Evolutionary conservation across 2,888 invertebrate species (phyloP).

Genomic region (Selenia dentaria): DNA sequence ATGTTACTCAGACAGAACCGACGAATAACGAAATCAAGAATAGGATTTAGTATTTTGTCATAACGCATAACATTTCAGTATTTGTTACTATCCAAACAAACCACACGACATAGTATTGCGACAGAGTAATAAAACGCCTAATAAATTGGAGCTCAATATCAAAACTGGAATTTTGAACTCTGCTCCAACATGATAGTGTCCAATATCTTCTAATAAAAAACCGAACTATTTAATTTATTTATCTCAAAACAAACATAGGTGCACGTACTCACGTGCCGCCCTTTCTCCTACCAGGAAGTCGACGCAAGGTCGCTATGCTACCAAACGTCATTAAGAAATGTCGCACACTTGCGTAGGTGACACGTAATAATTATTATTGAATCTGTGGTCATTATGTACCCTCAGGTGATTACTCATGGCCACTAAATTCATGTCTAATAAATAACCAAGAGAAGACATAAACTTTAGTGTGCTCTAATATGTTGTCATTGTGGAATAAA

Average conservation of each 20-base stretch:
- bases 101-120: no score
- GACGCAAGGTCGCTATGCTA: slow-evolving; percentile 25
- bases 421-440: no score
- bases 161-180: neutral
- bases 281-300: slow-evolving; percentile 38
- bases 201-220: neutral
- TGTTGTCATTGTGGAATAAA: no score
- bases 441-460: no score
- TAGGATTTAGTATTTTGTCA: no score
- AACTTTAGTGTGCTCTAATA: no score
- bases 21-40: no score
- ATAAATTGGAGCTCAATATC: no score
- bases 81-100: no score
- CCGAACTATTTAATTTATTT: slow-evolving; percentile 1
- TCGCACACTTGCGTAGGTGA: slow-evolving; percentile 17
- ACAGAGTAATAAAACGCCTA: neutral
- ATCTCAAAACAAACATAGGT: slow-evolving; percentile 17
- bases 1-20: no score
- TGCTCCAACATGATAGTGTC: neutral
- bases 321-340: slow-evolving; percentile 23
- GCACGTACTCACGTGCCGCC: slow-evolving; percentile 18
- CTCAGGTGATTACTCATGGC: no score
- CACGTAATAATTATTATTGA: neutral
- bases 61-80: no score
- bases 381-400: neutral